A percentile compares a stretch with the other conserved stretches of the same genome.
Conservation (phyloP, 2,797 vertebrate species). For the Rhynchonycteris naso region DNA sequence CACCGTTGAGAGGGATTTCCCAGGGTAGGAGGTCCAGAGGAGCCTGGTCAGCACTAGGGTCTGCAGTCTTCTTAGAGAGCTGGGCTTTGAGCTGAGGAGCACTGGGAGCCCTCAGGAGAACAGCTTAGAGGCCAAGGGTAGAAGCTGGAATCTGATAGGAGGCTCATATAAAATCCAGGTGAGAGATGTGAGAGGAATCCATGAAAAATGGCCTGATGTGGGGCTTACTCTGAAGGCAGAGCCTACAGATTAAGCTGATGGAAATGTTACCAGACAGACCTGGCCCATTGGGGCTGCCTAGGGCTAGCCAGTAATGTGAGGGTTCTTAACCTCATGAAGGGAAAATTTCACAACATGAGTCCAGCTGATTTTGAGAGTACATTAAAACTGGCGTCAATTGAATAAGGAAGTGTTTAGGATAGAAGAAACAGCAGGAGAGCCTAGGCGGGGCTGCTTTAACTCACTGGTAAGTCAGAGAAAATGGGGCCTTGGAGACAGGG, state of each 20-base stretch:
- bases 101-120: neutral
- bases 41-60: accelerated
- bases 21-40: neutral
- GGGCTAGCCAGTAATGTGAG: too few species aligned
- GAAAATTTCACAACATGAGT: too few species aligned
- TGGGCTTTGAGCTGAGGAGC: neutral
- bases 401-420: too few species aligned
- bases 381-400: too few species aligned
- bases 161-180: neutral
- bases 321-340: too few species aligned
- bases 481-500: too few species aligned
- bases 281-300: too few species aligned
- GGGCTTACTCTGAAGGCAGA: neutral
- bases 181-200: neutral
- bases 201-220: neutral
- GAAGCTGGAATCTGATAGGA: neutral
- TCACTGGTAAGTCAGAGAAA: too few species aligned
- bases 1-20: accelerated
- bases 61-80: neutral
- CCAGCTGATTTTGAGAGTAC: too few species aligned
- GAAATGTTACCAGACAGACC: neutral
- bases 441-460: too few species aligned
- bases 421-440: too few species aligned
- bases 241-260: neutral
- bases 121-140: neutral